Base-by-base conservation (phyloP, 1,140 invertebrate species). In the Hyles vespertilio region DNA sequence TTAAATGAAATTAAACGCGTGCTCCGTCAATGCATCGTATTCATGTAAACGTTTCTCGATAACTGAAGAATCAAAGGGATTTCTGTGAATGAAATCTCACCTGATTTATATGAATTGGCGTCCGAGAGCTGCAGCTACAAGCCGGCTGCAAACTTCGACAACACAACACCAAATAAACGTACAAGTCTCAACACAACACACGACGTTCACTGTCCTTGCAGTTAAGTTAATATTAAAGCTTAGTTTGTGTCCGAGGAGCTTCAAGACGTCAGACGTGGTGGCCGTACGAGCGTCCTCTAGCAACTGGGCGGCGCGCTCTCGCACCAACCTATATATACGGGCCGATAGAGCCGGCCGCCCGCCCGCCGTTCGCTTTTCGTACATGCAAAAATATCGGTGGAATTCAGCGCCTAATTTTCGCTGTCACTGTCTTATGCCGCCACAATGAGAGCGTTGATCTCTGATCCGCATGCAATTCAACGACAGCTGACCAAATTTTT, bases 371-470 rank as follows among this genome's bases (percentile, higher is more conserved):
- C 72, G 67, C 66, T 65, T 80, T 79, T 77, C 66, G 69, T 72
- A 70, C 67, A 73, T 73, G 80, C 79, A 81, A 88, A 88, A 87
- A 87, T 87, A 88, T 77, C 75, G 63, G 66, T 72, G 79, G 83
- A 88, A 85, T 88, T 68, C 68, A 73, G 70, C 77, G 77, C 81
- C 79, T 79, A 85, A 88, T 87, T 88, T 77, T 75, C 77, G 72
- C 81, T 87, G 84, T 84, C 82, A 79, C 81, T 85, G 81, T 72
- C 74, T 75, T 73, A 71, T 70, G 58, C 70, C 72, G 77, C 77
- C 78, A 84, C 85, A 87, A 87, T 85, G 85, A 67, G 85, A 84
- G 77, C 85, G 73, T 88, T 88, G 85, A 87, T 88, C 84, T 80
- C 74, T 72, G 45, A 56, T 56, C 51, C 56, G 65, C 67, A 58